phyloP scores from a whole-genome alignment of 1,140 invertebrate species.

The Hormaphis cornu region DNA sequence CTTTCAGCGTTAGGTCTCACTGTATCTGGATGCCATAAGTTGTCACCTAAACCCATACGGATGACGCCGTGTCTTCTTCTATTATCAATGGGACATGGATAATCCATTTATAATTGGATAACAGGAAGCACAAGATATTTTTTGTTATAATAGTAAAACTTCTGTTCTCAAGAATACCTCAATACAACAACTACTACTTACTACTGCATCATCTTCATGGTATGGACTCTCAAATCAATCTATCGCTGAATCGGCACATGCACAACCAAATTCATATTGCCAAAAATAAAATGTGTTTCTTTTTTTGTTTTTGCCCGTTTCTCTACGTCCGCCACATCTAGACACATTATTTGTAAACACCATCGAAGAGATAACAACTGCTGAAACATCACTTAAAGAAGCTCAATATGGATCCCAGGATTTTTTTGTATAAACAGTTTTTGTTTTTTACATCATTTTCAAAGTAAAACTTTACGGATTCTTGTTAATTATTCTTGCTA shows the following conservation, averaged over 20 bases:
- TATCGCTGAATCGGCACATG: constrained; percentile 31
- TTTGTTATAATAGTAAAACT: constrained; percentile 12
- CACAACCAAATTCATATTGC: constrained; percentile 31
- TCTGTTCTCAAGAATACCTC: constrained; percentile 1
- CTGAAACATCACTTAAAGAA: constrained; percentile 12
- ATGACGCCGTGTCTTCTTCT: background rate
- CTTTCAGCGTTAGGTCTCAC: constrained; percentile 25
- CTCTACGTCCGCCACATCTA: constrained; percentile 19
- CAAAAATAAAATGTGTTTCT: constrained; percentile 29
- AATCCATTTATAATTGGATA: background rate
- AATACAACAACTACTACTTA: background rate
- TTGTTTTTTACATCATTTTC: constrained; percentile 12
- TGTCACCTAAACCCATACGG: background rate
- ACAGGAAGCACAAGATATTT: constrained; percentile 1
- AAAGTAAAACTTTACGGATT: constrained; percentile 28
- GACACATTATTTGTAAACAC: constrained; percentile 12
- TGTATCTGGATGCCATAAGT: background rate
- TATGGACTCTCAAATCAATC: constrained; percentile 30
- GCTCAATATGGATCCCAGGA: constrained; percentile 5
- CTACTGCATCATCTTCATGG: constrained; percentile 19
- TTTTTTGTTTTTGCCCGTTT: constrained; percentile 31
- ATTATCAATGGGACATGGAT: background rate
- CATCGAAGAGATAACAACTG: constrained; percentile 20
- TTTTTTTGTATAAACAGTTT: constrained; percentile 29
- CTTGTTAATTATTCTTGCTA: constrained; percentile 2